Base-by-base conservation (phyloP, 2,888 invertebrate genomes). In the Mesorhabditis sp. region DNA sequence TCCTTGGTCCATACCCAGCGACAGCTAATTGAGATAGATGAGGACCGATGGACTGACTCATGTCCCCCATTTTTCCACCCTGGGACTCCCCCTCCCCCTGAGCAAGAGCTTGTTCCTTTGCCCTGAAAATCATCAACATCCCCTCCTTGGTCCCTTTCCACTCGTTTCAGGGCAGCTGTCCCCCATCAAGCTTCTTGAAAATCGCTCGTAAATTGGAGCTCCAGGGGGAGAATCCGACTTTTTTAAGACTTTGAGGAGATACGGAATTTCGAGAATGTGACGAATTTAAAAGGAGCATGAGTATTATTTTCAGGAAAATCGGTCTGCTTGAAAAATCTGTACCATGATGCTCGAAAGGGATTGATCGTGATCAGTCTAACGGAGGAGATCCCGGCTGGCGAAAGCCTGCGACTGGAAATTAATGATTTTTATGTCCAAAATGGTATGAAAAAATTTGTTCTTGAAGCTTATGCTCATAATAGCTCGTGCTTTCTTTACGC, bases 111-210 rank as follows among this genome's bases (percentile, higher is more conserved):
- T 28, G 28, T 28, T 28, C 28, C 28, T 28, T 28, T 28, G 28
- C 28, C 28, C 28, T 28, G 28, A 28, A 28, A 28, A 28, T 28
- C 28, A 28, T 28, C 28, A 28, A 28, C 28, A 28, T 28, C 28
- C 28, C 28, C 28, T 28, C 58, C 58, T n/a, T 50, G 7, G 7
- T 50, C n/a, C 7, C n/a, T 50, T 50, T 50, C n/a, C 58, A 50
- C 58, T 50, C 58, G n/a, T 13, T 50, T n/a, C 58, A 50, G 10
- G n/a, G n/a, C 58, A 50, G 58, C 58, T 50, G 58, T 50, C 58
- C 58, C 28, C 58, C 58, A 50, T 50, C n/a, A 13, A 50, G 58
- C 58, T 13, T 50, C 58, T 50, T n/a, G 58, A 13, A 50, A 50
- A 50, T 50, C n/a, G 58, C 58, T 50, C 58, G n/a, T n/a, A 13